phyloP scores from a whole-genome alignment of 2,888 invertebrate species.

The Cerceris rybyensis region DNA sequence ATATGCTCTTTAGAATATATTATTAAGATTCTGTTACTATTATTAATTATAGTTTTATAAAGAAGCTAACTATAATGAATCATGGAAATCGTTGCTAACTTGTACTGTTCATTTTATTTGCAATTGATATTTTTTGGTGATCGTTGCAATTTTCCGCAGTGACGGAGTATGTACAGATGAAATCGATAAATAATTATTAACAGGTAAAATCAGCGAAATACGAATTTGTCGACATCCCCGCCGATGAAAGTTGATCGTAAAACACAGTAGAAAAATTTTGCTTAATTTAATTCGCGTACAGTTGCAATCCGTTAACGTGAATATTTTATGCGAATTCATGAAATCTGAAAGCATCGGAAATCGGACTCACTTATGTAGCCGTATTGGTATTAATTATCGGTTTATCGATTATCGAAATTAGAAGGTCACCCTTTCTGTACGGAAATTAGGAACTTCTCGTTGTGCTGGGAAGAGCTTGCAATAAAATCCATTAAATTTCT shows the following conservation, averaged over 20 bases:
- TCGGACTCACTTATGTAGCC: not conserved
- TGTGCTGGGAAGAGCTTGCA: not conserved
- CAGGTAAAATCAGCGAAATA: too few species aligned
- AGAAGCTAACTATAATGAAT: too few species aligned
- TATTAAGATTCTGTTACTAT: too few species aligned
- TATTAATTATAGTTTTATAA: too few species aligned
- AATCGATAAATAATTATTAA: too few species aligned
- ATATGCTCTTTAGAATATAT: too few species aligned
- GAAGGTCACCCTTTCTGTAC: not conserved
- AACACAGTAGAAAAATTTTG: not conserved
- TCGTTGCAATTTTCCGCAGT: too few species aligned
- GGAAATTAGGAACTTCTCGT: not conserved
- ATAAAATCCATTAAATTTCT: not conserved
- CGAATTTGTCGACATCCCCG: too few species aligned
- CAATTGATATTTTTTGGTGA: too few species aligned
- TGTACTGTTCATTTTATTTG: too few species aligned
- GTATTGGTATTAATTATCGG: slow-evolving; percentile 7
- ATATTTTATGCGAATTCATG: not conserved
- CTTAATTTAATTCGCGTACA: slow-evolving; percentile 5
- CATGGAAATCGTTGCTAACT: too few species aligned
- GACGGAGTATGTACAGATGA: too few species aligned
- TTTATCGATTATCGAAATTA: slow-evolving; percentile 8
- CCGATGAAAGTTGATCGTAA: not conserved
- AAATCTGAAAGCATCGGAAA: slow-evolving; percentile 3
- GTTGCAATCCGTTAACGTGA: not conserved